A percentile compares a stretch with the other conserved stretches of the same genome.
phyloP scores from a whole-genome alignment of 2,888 invertebrate genomes.

The Mallateleia sp. region DNA sequence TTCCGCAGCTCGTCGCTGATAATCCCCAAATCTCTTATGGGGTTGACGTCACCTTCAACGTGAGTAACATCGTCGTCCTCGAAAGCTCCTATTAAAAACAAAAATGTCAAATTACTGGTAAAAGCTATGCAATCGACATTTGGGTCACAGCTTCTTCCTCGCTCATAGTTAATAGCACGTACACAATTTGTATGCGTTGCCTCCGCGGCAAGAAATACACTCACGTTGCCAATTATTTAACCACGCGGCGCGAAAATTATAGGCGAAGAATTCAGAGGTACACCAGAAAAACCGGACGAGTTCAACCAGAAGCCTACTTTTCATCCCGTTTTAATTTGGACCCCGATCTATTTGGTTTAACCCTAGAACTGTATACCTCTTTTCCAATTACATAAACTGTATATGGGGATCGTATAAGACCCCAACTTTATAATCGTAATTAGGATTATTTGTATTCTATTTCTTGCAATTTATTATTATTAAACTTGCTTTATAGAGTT shows the following conservation, averaged over 20 bases:
- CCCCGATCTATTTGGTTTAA: not conserved
- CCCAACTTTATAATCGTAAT: too few species aligned
- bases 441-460: too few species aligned
- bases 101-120: conserved; percentile 18
- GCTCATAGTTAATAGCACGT: conserved; percentile 28
- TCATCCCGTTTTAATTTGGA: not conserved
- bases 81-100: conserved; percentile 94
- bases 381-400: too few species aligned
- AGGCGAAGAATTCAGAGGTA: conserved; percentile 54
- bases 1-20: conserved; percentile 98
- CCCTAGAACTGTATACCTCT: too few species aligned
- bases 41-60: conserved; percentile 99
- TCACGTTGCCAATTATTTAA: conserved; percentile 77
- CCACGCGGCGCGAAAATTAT: conserved; percentile 78
- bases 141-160: not conserved
- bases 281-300: conserved; percentile 3
- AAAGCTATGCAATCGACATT: not conserved
- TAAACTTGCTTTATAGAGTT: too few species aligned
- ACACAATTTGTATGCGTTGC: conserved; percentile 42
- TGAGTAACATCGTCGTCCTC: conserved; percentile 99
- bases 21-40: conserved; percentile 98
- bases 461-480: too few species aligned
- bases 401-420: too few species aligned
- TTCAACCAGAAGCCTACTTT: conserved; percentile 11
- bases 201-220: conserved; percentile 27